Evolutionary conservation across 92 coral and sea anemone genomes (phyloP), one percentile per base, ranked within the genome.

Genomic region (Virgularia gustaviana): DNA sequence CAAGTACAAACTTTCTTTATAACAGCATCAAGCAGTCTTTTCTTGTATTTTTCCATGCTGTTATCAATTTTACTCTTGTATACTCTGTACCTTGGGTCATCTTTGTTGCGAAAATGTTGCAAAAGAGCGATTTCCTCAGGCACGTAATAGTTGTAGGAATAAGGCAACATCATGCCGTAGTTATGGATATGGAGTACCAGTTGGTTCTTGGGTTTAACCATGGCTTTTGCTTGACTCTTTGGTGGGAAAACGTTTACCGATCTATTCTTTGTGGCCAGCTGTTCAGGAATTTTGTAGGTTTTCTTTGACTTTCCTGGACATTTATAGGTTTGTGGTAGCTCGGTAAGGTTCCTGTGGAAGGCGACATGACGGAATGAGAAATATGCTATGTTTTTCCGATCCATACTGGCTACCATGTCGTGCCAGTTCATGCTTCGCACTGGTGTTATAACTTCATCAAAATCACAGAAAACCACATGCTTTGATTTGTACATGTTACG

Each of bases 401-500:
- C 71, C 2, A 63, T 12, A 0, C 22, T 24, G 18, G 7, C 19
- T 28, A 63, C 18, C 30, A 63, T 11, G 15, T 36, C 52, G 6
- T 36, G 71, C 71, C 52, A 36, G 51, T 63, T 24, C 1, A 63
- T 11, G 24, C 27, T 4, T 37, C 23, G 1, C 52, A 4, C 3
- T 1, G 71, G 71, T 19, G 25, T 37, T 36, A 63, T 63, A n/a
- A 63, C 22, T 22, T 63, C 71, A 31, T 63, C 71, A 19, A 63
- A 27, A 36, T 63, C 71, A 38, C 71, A 36, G 7, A 15, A 24
- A 7, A 37, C 71, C 51, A 63, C 22, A 36, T 63, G 41, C 12
- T 52, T 49, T 5, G 41, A 49, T 36, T 39, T 36, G 71, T 15
- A 63, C 71, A 63, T 63, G 42, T 63, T 63, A 9, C 71, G 71